phyloP scores from a whole-genome alignment of 2,797 vertebrate species.

The Sebastes taczanowskii region DNA sequence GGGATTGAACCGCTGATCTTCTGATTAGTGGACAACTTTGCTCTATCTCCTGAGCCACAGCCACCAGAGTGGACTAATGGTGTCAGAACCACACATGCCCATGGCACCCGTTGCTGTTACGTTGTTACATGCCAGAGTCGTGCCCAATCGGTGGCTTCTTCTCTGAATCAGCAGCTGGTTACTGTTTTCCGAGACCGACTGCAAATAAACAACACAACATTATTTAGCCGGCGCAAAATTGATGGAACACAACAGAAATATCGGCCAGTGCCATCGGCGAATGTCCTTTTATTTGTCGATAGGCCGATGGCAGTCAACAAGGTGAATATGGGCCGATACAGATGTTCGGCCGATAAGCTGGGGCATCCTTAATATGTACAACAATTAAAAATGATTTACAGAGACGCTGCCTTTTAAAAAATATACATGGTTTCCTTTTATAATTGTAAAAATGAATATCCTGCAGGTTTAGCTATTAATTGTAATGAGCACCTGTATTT shows the following conservation, averaged over 20 bases:
- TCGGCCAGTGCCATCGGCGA: too few relatives aligned
- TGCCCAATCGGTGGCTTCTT: neutral
- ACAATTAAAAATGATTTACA: neutral
- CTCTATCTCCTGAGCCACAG: too few relatives aligned
- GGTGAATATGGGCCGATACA: too few relatives aligned
- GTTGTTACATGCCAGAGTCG: neutral
- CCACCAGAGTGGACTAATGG: too few relatives aligned
- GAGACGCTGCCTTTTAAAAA: neutral
- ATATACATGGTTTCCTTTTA: neutral
- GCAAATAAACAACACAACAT: fast-evolving
- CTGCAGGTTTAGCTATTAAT: neutral
- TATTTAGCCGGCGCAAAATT: too few relatives aligned
- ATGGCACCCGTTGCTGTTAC: neutral
- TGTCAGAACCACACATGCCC: too few relatives aligned
- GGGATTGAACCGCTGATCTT: too few relatives aligned
- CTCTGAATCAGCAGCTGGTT: neutral
- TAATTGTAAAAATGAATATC: neutral
- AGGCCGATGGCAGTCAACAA: too few relatives aligned
- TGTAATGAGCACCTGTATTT: neutral
- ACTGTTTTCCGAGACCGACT: neutral
- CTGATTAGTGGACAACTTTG: too few relatives aligned
- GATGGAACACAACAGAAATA: too few relatives aligned
- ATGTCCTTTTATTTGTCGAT: too few relatives aligned
- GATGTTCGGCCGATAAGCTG: too few relatives aligned
- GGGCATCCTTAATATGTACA: neutral